Conservation (phyloP, 1,140 invertebrate species). For the Lordiphosa clarofinis region DNA sequence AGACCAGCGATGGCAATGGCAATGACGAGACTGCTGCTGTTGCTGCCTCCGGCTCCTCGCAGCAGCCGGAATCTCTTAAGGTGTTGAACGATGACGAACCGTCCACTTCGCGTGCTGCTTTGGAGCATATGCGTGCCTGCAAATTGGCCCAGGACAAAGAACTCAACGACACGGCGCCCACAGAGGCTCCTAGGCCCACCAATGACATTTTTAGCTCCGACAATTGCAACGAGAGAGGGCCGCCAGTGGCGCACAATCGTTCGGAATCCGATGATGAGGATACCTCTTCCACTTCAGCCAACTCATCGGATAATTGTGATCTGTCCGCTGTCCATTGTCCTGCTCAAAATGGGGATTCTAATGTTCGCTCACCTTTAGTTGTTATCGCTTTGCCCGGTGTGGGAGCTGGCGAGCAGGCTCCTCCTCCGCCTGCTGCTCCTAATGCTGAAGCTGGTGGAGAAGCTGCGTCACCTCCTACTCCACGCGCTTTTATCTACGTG, state of each 20-base stretch:
- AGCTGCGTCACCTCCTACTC: conserved; percentile 1
- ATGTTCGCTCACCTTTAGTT: conserved; percentile 36
- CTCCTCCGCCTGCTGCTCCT: conserved; percentile 26
- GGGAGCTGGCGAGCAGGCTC: conserved; percentile 7
- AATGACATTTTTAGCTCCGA: conserved; percentile 35
- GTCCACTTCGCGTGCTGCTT: conserved; percentile 59
- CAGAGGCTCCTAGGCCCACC: conserved; percentile 10
- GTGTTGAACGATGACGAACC: conserved; percentile 59
- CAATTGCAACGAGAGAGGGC: conserved; percentile 43
- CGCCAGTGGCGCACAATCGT: conserved; percentile 7
- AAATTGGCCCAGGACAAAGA: conserved; percentile 37
- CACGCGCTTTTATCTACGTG: conserved; percentile 50
- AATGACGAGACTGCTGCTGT: conserved; percentile 16
- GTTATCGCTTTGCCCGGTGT: conserved; percentile 45
- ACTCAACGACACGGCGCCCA: background rate
- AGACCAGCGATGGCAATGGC: conserved; percentile 29
- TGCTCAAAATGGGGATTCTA: conserved; percentile 24
- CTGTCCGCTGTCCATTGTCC: conserved; percentile 20
- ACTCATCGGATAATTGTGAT: conserved; percentile 59
- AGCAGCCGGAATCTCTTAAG: conserved; percentile 29
- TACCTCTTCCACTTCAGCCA: conserved; percentile 54
- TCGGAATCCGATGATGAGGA: conserved; percentile 63
- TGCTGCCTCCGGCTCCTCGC: background rate
- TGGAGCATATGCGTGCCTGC: conserved; percentile 44
- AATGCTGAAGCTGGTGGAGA: conserved; percentile 5